Evolutionary conservation across 2,113 vertebrate genomes (phyloP), one percentile per base, ranked within the genome.

Genomic region (Gadus chalcogrammus): DNA sequence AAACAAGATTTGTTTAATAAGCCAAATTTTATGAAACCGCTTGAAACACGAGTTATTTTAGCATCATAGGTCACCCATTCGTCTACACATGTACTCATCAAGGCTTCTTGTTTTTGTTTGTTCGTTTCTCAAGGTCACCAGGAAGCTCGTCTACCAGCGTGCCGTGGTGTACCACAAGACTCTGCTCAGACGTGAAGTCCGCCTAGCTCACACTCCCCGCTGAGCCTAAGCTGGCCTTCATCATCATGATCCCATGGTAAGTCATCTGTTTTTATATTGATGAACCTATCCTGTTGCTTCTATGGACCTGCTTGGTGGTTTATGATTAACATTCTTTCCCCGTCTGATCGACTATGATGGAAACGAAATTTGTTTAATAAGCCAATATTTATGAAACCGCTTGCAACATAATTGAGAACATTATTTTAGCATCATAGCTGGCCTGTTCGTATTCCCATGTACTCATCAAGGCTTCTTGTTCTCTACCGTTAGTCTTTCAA

Each of bases 201-300:
- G 97, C 0, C 87, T 97, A 91, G 79, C 90, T 20, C 91, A 96
- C 16, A 98, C 93, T 99, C 6, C 97, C 97, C 17, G 94, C 96
- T 0, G 97, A 99, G 79, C 96, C 97, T 0, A 99, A 98, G 67
- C 75, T 99, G 89, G 97, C 97, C 0, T 99, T 96, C 87, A 95
- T 99, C 24, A 90, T 99, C 90, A 92, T 97, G 69, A 99, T 99
- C 89, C 92, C 97, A 87, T 97, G 97, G 97, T 98, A 80, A 90
- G 94, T 73, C 0, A 1, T 53, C 15, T 28, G 11, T 17, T 48
- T 58, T 48, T 11, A 72, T n/a, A 2, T 20, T 24, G 1, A 8
- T 24, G 35, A 4, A 3, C 3, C 16, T 65, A 35, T 38, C 18
- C n/a, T 42, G 13, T 48, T 48, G 12, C 42, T 22, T 12, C 18